Base-by-base conservation (phyloP, 2,113 vertebrate genomes). In the Ariopsis seemanni region DNA sequence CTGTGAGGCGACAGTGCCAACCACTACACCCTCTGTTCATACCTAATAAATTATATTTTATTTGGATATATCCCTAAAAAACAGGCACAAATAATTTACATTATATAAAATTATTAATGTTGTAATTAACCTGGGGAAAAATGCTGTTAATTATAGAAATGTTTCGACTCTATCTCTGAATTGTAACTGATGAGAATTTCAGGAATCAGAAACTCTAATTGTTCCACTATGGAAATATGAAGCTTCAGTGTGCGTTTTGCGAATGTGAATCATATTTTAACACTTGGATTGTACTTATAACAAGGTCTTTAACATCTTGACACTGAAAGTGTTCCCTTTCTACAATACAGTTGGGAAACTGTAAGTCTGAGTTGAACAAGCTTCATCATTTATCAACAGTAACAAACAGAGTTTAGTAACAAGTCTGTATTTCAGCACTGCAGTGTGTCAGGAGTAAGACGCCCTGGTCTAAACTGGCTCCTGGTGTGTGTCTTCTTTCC, bases 391-490 rank as follows among this genome's bases (percentile, higher is more conserved):
- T 74, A 20, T 48, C 20, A 42, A 48, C 71, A 20, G 30, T 18
- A 30, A n/a, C 53, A 74, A 60, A 42, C 18, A 62, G 7, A 18
- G 25, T 62, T 78, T 79, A 65, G 53, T 34, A 80, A 80, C 55
- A 78, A 60, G 48, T 34, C 58, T 25, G 48, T 7, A 25, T n/a
- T 86, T 53, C 50, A 80, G 85, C 62, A 69, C 50, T 63, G 85
- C 60, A 57, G 77, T 67, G 62, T 79, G 60, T 86, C 53, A 50
- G 50, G 62, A 65, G 75, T 42, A 34, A 86, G 7, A 30, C 15
- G 1, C 50, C 20, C 74, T 69, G 86, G 57, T 83, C 71, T 65
- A 78, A 83, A 87, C 80, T 34, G 65, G 53, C n/a, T 81, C 30
- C 34, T 72, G 18, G n/a, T 77, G 48, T 34, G n/a, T 30, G 48